Evolutionary conservation across 2,888 invertebrate genomes (phyloP).

Genomic region (Chaitophorus viminalis): DNA sequence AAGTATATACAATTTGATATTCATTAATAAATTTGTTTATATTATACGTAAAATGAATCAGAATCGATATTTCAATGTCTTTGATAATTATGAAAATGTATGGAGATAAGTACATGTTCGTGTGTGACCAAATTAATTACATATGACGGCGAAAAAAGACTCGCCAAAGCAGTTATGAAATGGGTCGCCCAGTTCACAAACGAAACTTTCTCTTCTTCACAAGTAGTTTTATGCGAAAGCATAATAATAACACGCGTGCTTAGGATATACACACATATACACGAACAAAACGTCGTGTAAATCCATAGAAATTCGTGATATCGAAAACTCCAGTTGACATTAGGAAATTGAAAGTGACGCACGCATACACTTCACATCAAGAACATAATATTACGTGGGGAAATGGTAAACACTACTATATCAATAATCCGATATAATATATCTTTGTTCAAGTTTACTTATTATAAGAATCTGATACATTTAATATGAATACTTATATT

Average conservation of each 20-base stretch:
- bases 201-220: slow-evolving; percentile 52
- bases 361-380: slow-evolving; percentile 26
- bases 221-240: slow-evolving; percentile 9
- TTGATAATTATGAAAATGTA: neutral
- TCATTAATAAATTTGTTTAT: neutral
- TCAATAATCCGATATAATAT: slow-evolving; percentile 1
- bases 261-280: neutral
- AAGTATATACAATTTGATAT: neutral
- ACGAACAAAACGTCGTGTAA: slow-evolving; percentile 12
- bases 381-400: neutral
- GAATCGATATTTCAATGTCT: neutral
- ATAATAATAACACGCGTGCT: slow-evolving; percentile 20
- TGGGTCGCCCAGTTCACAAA: slow-evolving; percentile 56
- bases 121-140: slow-evolving; percentile 36
- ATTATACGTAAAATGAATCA: neutral
- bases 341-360: slow-evolving; percentile 54
- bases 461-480: neutral
- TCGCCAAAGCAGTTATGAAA: slow-evolving; percentile 46
- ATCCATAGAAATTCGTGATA: slow-evolving; percentile 44
- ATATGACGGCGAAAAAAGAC: slow-evolving; percentile 12
- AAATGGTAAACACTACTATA: slow-evolving; percentile 14
- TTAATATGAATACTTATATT: neutral
- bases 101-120: slow-evolving; percentile 9
- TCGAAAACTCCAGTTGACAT: slow-evolving; percentile 44
- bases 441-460: neutral